These are phyloP conservation scores for Pandemis cinnamomeana DNA, from an alignment of 2,888 invertebrate genomes.

Conservation along the genomic window DNA sequence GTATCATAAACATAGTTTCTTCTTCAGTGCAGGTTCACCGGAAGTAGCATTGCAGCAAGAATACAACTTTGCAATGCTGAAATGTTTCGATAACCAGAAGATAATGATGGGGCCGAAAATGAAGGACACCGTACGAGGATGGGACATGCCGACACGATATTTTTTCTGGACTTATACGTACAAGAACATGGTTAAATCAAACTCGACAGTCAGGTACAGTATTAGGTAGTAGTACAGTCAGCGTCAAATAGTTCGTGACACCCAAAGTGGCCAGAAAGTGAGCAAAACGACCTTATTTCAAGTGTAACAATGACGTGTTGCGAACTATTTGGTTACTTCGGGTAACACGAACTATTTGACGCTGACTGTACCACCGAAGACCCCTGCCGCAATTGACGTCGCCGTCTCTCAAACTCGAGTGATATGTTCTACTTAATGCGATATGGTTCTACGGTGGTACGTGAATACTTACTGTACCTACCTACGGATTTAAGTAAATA, in stretches of 20 bases:
- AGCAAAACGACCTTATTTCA: no score
- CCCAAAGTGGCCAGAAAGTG: no score
- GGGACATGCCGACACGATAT: conserved; percentile 95
- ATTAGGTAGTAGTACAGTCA: neutral
- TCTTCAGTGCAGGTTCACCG: conserved; percentile 51
- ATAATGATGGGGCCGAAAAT: conserved; percentile 90
- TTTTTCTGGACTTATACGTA: conserved; percentile 94
- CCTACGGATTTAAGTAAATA: neutral
- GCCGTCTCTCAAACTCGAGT: no score
- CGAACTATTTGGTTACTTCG: no score
- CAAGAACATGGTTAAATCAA: conserved; percentile 72
- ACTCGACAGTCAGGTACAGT: conserved; percentile 66
- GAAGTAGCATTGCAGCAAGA: conserved; percentile 70
- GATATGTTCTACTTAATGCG: no score
- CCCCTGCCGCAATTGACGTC: no score
- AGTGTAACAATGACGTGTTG: no score
- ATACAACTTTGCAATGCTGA: conserved; percentile 88
- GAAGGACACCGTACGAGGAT: conserved; percentile 90
- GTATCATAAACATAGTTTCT: conserved; percentile 37
- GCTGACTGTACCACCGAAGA: no score
- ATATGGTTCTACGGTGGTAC: no score
- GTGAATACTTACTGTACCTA: no score
- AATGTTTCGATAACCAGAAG: conserved; percentile 89
- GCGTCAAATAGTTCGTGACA: no score
- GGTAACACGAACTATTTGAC: no score